Evolutionary conservation across 1,140 invertebrate species (phyloP).

Genomic region (Papilio dardanus): DNA sequence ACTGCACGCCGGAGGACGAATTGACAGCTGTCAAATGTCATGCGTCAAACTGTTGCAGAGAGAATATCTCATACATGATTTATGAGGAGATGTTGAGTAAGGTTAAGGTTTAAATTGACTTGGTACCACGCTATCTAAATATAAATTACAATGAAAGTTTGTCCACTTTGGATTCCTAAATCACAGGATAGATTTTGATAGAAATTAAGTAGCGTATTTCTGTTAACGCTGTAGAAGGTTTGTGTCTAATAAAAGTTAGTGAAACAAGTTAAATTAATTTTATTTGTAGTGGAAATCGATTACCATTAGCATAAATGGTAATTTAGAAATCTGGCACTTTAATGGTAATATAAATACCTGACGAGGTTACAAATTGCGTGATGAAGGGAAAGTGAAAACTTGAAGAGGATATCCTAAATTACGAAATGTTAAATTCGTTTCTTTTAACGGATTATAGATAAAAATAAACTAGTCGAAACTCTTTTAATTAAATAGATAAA

Average conservation of each 20-base stretch:
- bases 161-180: not conserved
- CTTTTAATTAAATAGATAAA: not conserved
- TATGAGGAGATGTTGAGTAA: conserved; percentile 22
- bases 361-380: not conserved
- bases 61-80: conserved; percentile 14
- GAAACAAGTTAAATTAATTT: too few relatives aligned
- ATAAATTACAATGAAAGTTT: not conserved
- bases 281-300: not conserved
- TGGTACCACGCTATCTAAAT: too few relatives aligned
- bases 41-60: conserved; percentile 17
- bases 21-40: conserved; percentile 34
- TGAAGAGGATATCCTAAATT: not conserved
- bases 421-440: not conserved
- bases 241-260: too few relatives aligned
- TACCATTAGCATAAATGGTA: not conserved
- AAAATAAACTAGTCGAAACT: not conserved
- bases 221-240: not conserved
- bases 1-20: conserved; percentile 26
- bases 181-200: not conserved
- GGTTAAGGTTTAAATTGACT: not conserved
- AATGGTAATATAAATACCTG: not conserved
- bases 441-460: not conserved
- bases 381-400: not conserved
- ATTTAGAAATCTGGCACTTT: not conserved
- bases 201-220: not conserved